Base-by-base conservation (phyloP, 92 coral and sea anemone genomes). In the Umimayanthus chanpuru region DNA sequence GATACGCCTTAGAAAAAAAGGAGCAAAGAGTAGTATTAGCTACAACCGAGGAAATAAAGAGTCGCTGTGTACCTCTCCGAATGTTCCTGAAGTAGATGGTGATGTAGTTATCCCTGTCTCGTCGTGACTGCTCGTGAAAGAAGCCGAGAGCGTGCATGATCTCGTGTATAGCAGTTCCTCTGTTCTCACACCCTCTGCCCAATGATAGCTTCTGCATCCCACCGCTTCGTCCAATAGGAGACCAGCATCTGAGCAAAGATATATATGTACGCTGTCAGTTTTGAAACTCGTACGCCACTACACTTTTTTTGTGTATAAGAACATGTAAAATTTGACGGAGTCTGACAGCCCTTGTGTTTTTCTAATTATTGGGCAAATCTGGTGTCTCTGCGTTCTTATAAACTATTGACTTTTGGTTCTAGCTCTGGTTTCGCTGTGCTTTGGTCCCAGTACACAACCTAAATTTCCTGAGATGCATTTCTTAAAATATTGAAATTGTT, bases 61-160 rank as follows among this genome's bases (percentile, higher is more conserved):
- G 25, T 61, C 23, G 68, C 7, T 21, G 8, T 3, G 36, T 43
- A 83, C 87, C 87, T 83, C 87, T 83, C 47, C 66, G 87, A 76
- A 92, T 92, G 61, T 92, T 92, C 6, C 39, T 6, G 85, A 89
- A 92, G 36, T 84, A 26, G n/a, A 92, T 75, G 25, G 90, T 89
- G 84, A 92, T 89, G 85, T 89, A 92, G 7, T 26, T 41, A 72
- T 92, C 94, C 80, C 94, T 89, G 77, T 92, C 94, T 0, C 66
- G 76, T 7, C 94, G 94, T 26, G 94, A 89, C 82, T 92, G 94
- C 47, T 92, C 94, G 72, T 92, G 94, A 73, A 89, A 92, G 73
- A 92, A 92, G 16, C 94, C 94, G 43, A 89, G 28, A 28, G 94
- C 94, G 84, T 92, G 94, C 94, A 92, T 92, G 74, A 92, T 39